A percentile compares a stretch with the other conserved stretches of the same genome.
Conservation (phyloP, 2,797 vertebrate species). For the Prionace glauca region DNA sequence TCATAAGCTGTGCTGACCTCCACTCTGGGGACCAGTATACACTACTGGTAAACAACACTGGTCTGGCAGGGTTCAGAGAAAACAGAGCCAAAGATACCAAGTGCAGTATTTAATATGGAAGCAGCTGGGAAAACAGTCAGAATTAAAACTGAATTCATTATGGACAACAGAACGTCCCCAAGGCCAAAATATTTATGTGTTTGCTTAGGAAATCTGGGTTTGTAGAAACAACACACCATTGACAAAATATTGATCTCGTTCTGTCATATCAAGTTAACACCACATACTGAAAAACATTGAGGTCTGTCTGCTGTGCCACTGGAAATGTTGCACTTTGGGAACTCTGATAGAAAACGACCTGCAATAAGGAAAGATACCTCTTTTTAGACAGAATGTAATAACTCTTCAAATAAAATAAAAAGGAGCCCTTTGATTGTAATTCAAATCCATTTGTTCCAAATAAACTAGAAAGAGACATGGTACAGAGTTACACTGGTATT, state of each 20-base stretch:
- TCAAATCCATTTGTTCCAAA: slow-evolving; percentile 14
- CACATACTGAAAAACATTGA: slow-evolving; percentile 4
- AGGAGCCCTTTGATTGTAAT: background rate
- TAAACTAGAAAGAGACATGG: background rate
- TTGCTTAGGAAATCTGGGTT: slow-evolving; percentile 36
- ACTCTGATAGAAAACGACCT: background rate
- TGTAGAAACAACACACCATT: slow-evolving; percentile 6
- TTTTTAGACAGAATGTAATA: background rate
- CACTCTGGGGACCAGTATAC: slow-evolving; percentile 14
- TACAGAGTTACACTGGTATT: background rate
- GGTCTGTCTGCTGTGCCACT: background rate
- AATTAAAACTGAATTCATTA: slow-evolving; percentile 35
- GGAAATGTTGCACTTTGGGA: background rate
- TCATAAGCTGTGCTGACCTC: slow-evolving; percentile 20
- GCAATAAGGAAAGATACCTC: background rate
- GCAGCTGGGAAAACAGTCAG: slow-evolving; percentile 35
- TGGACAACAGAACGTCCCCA: slow-evolving; percentile 13
- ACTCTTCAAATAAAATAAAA: background rate
- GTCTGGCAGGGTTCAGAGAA: slow-evolving; percentile 32
- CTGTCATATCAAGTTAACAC: background rate
- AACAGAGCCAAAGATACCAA: slow-evolving; percentile 35
- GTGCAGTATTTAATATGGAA: slow-evolving; percentile 30
- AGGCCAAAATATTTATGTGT: slow-evolving; percentile 33
- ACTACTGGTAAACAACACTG: slow-evolving; percentile 28
- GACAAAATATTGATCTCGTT: slow-evolving; percentile 27